Evolutionary conservation across 1,140 invertebrate genomes (phyloP).

Genomic region (Pygmarrhopalites habei): DNA sequence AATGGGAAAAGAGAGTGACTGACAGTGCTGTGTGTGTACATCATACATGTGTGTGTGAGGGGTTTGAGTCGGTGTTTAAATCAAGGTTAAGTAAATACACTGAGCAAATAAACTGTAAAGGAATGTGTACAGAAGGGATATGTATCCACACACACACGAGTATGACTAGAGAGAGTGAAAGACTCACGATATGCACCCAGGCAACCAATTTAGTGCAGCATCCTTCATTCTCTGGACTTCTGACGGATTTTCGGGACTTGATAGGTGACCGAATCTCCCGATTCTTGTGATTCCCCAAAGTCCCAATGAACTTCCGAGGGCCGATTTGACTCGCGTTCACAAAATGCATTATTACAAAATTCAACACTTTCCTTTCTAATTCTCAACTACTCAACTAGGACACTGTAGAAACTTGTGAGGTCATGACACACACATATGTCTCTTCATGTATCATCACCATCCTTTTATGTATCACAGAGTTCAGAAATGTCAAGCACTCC

Average conservation of each 20-base stretch:
- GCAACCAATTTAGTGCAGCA: background rate
- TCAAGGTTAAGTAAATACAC: constrained; percentile 1
- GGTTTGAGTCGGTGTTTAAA: background rate
- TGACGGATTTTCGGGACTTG: background rate
- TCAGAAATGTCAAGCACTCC: too few species aligned
- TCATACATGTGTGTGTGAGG: background rate
- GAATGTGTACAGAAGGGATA: too few species aligned
- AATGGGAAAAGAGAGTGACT: too few species aligned
- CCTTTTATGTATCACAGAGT: too few species aligned
- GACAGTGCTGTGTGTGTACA: too few species aligned
- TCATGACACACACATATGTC: background rate
- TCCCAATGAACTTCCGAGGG: background rate
- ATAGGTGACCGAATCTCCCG: background rate
- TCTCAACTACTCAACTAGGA: background rate
- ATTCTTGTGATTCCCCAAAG: background rate
- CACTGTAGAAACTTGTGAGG: background rate
- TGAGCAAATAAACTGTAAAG: too few species aligned
- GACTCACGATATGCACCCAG: background rate
- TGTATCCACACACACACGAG: background rate
- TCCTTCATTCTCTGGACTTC: background rate
- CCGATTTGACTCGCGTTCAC: background rate
- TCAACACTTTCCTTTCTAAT: background rate
- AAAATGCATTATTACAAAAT: constrained; percentile 1
- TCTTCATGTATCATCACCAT: too few species aligned
- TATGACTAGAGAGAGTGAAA: background rate